Evolutionary conservation across 2,113 vertebrate genomes (phyloP), one percentile per base, ranked within the genome.

Genomic region (Leiothrix lutea): DNA sequence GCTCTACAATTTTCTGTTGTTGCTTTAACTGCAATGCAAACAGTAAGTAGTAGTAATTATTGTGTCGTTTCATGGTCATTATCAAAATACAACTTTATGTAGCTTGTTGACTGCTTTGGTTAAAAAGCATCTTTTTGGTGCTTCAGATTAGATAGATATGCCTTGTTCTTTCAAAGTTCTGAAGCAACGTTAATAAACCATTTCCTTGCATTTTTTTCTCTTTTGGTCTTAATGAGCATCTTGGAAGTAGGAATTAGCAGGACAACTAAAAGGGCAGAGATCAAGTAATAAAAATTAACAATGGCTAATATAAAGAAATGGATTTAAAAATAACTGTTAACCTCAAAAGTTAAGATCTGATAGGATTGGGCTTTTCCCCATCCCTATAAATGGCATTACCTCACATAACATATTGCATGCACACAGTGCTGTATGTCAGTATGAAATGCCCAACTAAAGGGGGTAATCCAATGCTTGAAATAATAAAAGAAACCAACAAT

Each of bases 21-120:
- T 75, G 81, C 33, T 91, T 81, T 82, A 83, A 71, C 20, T 64
- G 36, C 18, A 86, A 58, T 36, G 28, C 14, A 88, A 88, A 64
- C 22, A 64, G 9, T n/a, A 50, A 61, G 74, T n/a, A 67, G 19
- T 29, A 74, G 60, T 40, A 80, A 86, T 80, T 73, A 58, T 70
- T 66, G 28, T 67, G 56, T 13, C 7, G 1, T 83, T 88, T 85
- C 45, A 48, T 6, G 9, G 25, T 61, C 35, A 36, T 80, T 73
- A 77, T 86, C 70, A 73, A 80, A 91, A 80, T 60, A 66, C 72
- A 70, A 61, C 22, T 90, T 85, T 31, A 31, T 51, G 45, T 66
- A 58, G 16, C 26, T 89, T 92, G 20, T 64, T 92, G 36, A 24
- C 31, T 89, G 3, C n/a, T 70, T 90, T 56, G 21, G 26, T 48